A percentile compares a stretch with the other conserved stretches of the same genome.
These are phyloP conservation scores for Otocyon megalotis DNA, from an alignment of 2,113 vertebrate species.

Conservation along the genomic window DNA sequence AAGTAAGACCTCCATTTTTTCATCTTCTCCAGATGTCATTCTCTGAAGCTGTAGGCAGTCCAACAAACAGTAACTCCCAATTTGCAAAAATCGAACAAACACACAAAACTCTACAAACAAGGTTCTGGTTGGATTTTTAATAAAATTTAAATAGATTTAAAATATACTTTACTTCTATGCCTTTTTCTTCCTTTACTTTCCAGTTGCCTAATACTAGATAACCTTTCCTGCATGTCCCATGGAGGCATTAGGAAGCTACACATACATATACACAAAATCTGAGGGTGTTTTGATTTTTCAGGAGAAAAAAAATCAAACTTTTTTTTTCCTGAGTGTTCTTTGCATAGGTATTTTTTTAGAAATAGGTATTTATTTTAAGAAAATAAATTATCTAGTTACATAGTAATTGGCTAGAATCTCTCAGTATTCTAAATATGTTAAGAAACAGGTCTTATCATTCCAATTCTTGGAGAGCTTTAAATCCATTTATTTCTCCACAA, in stretches of 20 bases:
- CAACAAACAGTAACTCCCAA: constrained; percentile 3
- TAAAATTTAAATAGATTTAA: constrained; percentile 48
- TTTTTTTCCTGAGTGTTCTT: neutral
- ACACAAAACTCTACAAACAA: neutral
- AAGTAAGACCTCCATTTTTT: constrained; percentile 28
- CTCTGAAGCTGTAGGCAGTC: neutral
- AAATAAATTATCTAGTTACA: constrained; percentile 17
- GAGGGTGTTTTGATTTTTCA: constrained; percentile 30
- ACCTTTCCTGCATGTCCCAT: neutral
- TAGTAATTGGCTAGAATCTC: neutral
- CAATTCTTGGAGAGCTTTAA: constrained; percentile 29
- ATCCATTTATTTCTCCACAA: neutral
- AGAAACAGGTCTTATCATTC: neutral
- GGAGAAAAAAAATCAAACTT: neutral
- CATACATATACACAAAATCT: neutral
- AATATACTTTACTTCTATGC: neutral
- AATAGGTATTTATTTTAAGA: too few relatives aligned
- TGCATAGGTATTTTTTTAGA: neutral
- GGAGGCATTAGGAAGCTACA: constrained; percentile 8
- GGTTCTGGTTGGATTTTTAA: constrained; percentile 5
- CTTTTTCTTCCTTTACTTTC: constrained; percentile 1
- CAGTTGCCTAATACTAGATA: neutral
- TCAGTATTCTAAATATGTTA: constrained; percentile 28
- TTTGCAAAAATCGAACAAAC: constrained; percentile 1
- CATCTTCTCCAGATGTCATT: constrained; percentile 22